Conservation (phyloP, 2,113 vertebrate genomes). For the Bujurquina vittata region DNA sequence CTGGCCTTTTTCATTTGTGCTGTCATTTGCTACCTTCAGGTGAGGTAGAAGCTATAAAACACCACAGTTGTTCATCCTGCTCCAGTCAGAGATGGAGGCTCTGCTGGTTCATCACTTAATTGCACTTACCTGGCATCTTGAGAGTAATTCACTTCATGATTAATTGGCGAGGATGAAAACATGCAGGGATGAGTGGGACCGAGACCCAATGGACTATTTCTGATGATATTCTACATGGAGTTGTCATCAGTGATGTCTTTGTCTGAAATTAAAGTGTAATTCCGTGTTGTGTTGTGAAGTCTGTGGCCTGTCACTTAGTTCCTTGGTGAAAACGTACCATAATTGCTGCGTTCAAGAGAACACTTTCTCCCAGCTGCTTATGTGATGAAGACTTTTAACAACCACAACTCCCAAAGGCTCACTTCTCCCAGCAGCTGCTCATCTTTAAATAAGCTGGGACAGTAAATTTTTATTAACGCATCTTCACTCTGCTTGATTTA, state of each 20-base stretch:
- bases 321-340: background rate
- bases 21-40: background rate
- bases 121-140: background rate
- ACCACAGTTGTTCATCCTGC: background rate
- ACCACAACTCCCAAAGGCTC: background rate
- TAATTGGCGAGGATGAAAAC: background rate
- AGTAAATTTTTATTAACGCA: conserved; percentile 21
- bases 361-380: conserved; percentile 6
- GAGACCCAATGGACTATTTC: background rate
- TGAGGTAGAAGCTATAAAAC: background rate
- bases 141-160: background rate
- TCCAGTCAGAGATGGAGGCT: background rate
- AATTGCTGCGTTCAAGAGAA: conserved; percentile 7
- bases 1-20: background rate
- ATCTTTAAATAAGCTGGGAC: conserved; percentile 6
- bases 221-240: conserved; percentile 5
- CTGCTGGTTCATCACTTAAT: background rate
- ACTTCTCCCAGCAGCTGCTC: background rate
- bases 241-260: background rate
- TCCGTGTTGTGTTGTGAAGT: background rate
- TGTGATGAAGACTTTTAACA: conserved; percentile 18
- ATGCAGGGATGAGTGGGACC: background rate
- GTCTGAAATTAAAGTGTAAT: background rate
- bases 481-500: conserved; percentile 3
- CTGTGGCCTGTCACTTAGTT: background rate